Evolutionary conservation across 2,797 vertebrate species (phyloP).

Genomic region (Muscicapa striata): DNA sequence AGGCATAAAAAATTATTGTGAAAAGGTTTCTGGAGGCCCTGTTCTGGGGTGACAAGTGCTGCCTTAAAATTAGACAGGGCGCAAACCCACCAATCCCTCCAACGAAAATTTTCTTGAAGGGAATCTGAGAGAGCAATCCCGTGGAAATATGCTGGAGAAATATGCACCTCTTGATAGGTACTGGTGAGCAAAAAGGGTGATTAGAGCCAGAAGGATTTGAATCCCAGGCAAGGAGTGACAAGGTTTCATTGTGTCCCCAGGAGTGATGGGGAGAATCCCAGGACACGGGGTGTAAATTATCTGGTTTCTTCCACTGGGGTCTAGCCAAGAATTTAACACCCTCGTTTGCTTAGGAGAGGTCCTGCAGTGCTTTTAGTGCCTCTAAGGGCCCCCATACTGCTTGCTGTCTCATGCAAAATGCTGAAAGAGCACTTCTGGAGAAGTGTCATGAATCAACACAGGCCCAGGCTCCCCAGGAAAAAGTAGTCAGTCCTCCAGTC

Average conservation of each 20-base stretch:
- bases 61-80: background rate
- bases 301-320: background rate
- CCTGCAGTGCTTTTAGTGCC: background rate
- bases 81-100: background rate
- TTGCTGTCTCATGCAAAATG: background rate
- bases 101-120: background rate
- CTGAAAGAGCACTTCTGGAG: background rate
- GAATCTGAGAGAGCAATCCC: background rate
- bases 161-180: background rate
- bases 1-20: background rate
- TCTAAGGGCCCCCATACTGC: accelerated
- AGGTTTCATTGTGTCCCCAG: background rate
- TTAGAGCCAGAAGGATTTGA: background rate
- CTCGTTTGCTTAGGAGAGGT: background rate
- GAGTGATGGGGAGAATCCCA: background rate
- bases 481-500: background rate
- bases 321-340: background rate
- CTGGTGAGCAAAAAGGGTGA: background rate
- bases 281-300: background rate
- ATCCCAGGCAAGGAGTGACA: background rate
- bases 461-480: background rate
- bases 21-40: background rate
- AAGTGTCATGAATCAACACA: background rate
- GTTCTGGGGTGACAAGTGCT: background rate
- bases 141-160: background rate